Conservation (phyloP, 2,113 vertebrate species). For the Typhlomys cinereus region DNA sequence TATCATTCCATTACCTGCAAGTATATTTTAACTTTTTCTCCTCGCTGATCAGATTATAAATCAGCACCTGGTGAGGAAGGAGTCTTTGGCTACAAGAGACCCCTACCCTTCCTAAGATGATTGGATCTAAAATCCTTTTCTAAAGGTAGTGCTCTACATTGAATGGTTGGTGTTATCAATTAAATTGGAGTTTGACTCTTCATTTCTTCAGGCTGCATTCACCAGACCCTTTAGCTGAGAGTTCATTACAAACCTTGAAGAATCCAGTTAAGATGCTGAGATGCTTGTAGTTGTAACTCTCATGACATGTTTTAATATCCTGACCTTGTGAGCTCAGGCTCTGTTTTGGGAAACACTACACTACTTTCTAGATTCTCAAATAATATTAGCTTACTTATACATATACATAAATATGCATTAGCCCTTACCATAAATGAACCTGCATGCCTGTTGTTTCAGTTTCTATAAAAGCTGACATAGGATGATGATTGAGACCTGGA, state of each 20-base stretch:
- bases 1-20: background rate
- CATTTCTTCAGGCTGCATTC: background rate
- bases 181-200: background rate
- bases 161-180: background rate
- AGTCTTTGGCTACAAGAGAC: background rate
- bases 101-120: background rate
- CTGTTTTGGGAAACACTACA: constrained; percentile 25
- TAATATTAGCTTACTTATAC: background rate
- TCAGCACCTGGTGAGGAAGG: background rate
- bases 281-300: background rate
- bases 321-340: background rate
- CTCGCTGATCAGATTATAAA: background rate
- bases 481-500: background rate
- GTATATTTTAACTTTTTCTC: background rate
- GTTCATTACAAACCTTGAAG: background rate
- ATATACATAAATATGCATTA: no score
- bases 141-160: background rate
- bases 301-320: background rate
- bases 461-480: background rate
- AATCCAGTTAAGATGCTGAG: background rate
- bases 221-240: background rate
- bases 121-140: background rate
- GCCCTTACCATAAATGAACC: background rate
- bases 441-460: background rate
- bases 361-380: background rate